These are phyloP conservation scores for Bombus impatiens DNA, from an alignment of 1,140 invertebrate species.

Conservation along the genomic window DNA sequence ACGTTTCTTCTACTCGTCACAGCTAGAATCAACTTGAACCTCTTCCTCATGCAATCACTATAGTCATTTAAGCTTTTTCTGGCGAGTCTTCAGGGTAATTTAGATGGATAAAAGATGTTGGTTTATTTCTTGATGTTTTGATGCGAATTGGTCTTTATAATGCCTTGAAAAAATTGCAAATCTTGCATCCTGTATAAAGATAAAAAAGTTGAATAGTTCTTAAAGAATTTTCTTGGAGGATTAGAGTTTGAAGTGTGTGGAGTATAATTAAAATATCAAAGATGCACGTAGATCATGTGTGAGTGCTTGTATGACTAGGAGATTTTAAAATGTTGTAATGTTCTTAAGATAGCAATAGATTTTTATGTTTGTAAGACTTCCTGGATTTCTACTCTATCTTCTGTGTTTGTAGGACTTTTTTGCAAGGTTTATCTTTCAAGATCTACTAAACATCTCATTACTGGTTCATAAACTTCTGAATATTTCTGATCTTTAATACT, in stretches of 20 bases:
- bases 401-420: too few species aligned
- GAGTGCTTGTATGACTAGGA: background rate
- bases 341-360: background rate
- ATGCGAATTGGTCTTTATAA: background rate
- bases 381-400: background rate
- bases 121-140: background rate
- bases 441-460: too few species aligned
- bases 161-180: background rate
- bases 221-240: background rate
- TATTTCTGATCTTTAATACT: too few species aligned
- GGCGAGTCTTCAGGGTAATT: background rate
- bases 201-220: background rate
- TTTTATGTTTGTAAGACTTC: background rate
- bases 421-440: too few species aligned
- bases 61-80: background rate
- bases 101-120: background rate
- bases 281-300: background rate
- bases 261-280: background rate
- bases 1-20: background rate
- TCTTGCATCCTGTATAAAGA: background rate
- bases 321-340: background rate
- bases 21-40: background rate
- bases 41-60: background rate
- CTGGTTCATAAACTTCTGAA: too few species aligned
- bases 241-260: background rate